Evolutionary conservation across 2,888 invertebrate species (phyloP).

Genomic region (Chloroclysta siterata): DNA sequence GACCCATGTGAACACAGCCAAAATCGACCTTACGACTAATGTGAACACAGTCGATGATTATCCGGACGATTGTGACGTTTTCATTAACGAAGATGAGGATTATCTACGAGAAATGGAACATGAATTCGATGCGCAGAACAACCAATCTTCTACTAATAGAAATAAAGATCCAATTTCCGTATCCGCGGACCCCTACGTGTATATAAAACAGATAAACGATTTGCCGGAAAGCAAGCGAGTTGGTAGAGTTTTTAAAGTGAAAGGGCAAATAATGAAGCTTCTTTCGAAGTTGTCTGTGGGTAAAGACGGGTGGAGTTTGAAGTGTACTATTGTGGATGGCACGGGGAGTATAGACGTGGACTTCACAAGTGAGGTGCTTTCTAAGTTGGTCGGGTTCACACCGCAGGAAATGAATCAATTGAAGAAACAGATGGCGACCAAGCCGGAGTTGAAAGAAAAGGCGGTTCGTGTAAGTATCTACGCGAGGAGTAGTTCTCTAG

Average conservation of each 20-base stretch:
- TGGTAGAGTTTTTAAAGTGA: conserved; percentile 80
- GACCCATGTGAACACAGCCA: conserved; percentile 41
- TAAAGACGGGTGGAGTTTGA: conserved; percentile 82
- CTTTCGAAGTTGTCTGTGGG: conserved; percentile 82
- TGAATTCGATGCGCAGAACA: conserved; percentile 54
- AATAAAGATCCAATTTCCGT: conserved; percentile 48
- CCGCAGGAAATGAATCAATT: conserved; percentile 75
- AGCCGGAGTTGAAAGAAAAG: conserved; percentile 67
- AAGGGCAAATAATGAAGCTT: conserved; percentile 83
- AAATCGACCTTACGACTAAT: conserved; percentile 44
- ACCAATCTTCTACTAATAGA: conserved; percentile 21
- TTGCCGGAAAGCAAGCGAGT: conserved; percentile 56
- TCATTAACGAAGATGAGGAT: conserved; percentile 68
- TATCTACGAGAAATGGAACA: conserved; percentile 67
- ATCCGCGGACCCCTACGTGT: conserved; percentile 69
- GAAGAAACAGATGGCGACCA: conserved; percentile 65
- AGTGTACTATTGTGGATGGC: conserved; percentile 84
- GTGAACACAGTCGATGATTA: conserved; percentile 57
- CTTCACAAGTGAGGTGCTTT: conserved; percentile 84
- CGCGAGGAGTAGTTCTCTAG: no score
- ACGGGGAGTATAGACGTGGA: conserved; percentile 82
- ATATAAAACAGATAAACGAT: conserved; percentile 75
- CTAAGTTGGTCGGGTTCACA: conserved; percentile 77
- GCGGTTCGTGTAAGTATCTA: conserved; percentile 61
- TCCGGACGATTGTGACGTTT: conserved; percentile 63